A percentile compares a stretch with the other conserved stretches of the same genome.
Evolutionary conservation across 2,888 invertebrate species (phyloP).

Genomic region (Luffia ferchaultella): DNA sequence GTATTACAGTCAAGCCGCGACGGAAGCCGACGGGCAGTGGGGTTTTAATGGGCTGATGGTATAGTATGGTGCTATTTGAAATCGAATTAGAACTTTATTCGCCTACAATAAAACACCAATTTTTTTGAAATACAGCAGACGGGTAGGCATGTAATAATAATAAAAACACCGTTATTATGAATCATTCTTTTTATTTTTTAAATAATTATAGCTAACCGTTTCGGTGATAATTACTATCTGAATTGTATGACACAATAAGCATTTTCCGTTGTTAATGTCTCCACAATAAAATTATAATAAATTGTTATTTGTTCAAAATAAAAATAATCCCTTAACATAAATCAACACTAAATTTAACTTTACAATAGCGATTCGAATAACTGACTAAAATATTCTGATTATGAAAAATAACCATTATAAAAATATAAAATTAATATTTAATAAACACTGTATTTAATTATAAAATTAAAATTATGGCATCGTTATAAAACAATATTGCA

Average conservation of each 20-base stretch:
- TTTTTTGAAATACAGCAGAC: no score
- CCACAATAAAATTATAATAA: conserved; percentile 37
- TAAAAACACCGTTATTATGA: conserved; percentile 46
- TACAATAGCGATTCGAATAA: conserved; percentile 41
- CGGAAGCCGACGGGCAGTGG: no score
- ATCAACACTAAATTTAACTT: conserved; percentile 52
- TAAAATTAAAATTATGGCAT: conserved; percentile 63
- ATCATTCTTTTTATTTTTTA: conserved; percentile 63
- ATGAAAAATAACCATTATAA: conserved; percentile 60
- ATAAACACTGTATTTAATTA: conserved; percentile 49
- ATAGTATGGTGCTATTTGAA: no score
- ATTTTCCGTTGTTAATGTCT: conserved; percentile 57
- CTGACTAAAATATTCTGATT: conserved; percentile 42
- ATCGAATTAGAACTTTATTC: no score
- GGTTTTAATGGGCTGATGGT: no score
- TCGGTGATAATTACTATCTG: conserved; percentile 65
- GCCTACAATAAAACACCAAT: no score
- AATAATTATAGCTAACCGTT: conserved; percentile 69
- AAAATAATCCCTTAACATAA: conserved; percentile 44
- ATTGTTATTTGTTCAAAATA: conserved; percentile 2
- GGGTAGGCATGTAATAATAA: no score
- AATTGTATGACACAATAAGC: conserved; percentile 62
- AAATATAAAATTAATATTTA: conserved; percentile 50
- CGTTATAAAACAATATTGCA: conserved; percentile 19
- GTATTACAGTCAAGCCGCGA: no score